Conservation (phyloP, 2,113 vertebrate species). For the Globicephala melas region DNA sequence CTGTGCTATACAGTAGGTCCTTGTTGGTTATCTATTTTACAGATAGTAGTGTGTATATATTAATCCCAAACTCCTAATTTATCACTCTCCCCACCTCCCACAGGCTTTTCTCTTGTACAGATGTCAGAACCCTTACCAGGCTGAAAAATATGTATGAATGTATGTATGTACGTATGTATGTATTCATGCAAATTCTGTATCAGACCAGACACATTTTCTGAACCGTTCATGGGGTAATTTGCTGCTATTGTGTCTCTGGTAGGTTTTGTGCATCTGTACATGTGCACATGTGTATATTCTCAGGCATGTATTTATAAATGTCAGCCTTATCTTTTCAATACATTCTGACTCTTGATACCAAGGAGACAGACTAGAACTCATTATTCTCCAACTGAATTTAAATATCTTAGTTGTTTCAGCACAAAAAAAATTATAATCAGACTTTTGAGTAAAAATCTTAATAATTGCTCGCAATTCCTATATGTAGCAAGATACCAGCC, state of each 20-base stretch:
- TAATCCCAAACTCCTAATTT: neutral
- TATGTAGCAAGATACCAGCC: neutral
- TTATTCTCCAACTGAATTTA: neutral
- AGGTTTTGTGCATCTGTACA: neutral
- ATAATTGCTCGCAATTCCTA: neutral
- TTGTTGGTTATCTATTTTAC: neutral
- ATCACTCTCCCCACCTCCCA: neutral
- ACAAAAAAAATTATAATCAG: neutral
- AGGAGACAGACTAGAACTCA: slow-evolving; percentile 6
- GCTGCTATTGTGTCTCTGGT: neutral
- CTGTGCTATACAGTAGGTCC: neutral
- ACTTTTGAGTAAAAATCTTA: slow-evolving; percentile 26
- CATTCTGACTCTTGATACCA: neutral
- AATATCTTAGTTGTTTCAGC: neutral
- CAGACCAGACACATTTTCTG: neutral
- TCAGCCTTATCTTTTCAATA: neutral
- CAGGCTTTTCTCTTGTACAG: neutral
- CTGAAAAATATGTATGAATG: neutral
- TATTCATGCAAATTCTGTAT: neutral
- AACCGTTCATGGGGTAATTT: neutral
- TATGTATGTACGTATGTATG: neutral
- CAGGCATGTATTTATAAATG: neutral
- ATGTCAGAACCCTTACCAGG: neutral
- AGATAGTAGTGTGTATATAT: neutral
- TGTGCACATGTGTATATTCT: neutral